Conservation (phyloP, 2,888 invertebrate genomes). For the Dicranocentrus wangi region DNA sequence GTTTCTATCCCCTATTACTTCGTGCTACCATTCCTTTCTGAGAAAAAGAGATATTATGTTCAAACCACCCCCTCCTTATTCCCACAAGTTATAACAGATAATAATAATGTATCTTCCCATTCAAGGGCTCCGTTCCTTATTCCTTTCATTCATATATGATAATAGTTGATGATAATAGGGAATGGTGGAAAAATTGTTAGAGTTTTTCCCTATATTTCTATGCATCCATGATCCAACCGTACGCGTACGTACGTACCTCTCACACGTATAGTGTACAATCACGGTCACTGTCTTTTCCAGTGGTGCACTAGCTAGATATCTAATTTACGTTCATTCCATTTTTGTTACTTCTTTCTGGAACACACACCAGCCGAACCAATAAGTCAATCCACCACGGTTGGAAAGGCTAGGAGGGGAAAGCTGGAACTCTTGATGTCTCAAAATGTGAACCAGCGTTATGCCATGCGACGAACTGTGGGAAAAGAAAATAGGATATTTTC, state of each 20-base stretch:
- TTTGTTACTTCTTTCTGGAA: not conserved
- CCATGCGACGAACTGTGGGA: not conserved
- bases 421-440: slow-evolving; percentile 32
- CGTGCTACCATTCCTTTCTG: not conserved
- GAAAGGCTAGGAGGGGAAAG: slow-evolving; percentile 36
- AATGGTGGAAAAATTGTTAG: no score
- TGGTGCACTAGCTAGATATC: not conserved
- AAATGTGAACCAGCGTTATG: slow-evolving; percentile 28
- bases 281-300: not conserved
- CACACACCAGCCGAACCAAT: not conserved
- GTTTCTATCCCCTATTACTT: no score
- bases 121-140: slow-evolving; percentile 33
- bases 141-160: not conserved
- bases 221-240: not conserved
- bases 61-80: slow-evolving; percentile 30
- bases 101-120: slow-evolving; percentile 31
- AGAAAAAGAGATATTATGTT: slow-evolving; percentile 37
- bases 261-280: not conserved
- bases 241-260: not conserved
- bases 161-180: slow-evolving; percentile 15
- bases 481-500: slow-evolving; percentile 2
- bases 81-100: slow-evolving; percentile 19
- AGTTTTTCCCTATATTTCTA: slow-evolving; percentile 15
- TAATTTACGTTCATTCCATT: not conserved
- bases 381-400: slow-evolving; percentile 28